A percentile compares a stretch with the other conserved stretches of the same genome.
Evolutionary conservation across 1,140 invertebrate species (phyloP).

Genomic region (Onthophagus taurus): DNA sequence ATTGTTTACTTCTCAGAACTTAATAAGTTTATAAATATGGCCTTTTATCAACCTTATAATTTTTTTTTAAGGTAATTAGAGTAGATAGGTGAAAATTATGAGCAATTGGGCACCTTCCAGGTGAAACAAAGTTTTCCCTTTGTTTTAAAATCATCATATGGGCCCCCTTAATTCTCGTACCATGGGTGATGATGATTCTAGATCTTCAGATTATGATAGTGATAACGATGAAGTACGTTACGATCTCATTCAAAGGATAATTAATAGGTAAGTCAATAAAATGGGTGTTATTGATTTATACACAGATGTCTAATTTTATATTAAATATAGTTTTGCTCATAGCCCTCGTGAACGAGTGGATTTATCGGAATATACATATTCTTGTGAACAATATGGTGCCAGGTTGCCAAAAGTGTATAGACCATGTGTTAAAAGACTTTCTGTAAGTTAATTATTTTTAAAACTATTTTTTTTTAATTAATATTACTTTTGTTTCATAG

Average conservation of each 20-base stretch:
- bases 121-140: too few species aligned
- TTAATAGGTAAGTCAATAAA: constrained; percentile 38
- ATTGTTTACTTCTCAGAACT: too few species aligned
- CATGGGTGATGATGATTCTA: constrained; percentile 22
- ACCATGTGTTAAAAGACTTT: constrained; percentile 40
- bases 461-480: constrained; percentile 11
- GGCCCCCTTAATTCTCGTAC: constrained; percentile 21
- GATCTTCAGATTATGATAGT: constrained; percentile 26
- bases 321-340: constrained; percentile 22
- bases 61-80: too few species aligned
- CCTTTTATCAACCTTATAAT: too few species aligned
- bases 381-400: constrained; percentile 32
- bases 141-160: too few species aligned
- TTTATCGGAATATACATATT: constrained; percentile 33
- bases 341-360: too few species aligned
- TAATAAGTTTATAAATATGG: too few species aligned
- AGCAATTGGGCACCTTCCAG: too few species aligned
- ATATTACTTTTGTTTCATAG: constrained; percentile 31
- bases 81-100: too few species aligned
- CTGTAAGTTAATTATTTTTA: constrained; percentile 34
- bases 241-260: constrained; percentile 38
- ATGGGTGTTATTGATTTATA: constrained; percentile 15
- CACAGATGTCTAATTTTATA: constrained; percentile 15
- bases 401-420: constrained; percentile 32
- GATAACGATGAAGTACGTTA: constrained; percentile 35